Evolutionary conservation across 64 coral and sea anemone species (phyloP).

Genomic region (Orbicella faveolata): DNA sequence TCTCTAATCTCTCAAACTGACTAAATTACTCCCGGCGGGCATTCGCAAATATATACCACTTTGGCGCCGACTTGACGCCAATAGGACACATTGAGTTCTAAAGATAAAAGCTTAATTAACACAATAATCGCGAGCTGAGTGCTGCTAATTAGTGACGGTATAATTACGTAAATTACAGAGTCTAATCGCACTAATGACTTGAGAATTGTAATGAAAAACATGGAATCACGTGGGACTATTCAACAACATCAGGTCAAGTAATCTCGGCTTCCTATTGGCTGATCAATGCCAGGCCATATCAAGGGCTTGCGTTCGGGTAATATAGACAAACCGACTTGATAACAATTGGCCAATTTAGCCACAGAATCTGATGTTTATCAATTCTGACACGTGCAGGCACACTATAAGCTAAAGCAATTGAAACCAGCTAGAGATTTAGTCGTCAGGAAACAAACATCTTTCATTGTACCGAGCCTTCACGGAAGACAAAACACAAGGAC

Average conservation of each 20-base stretch:
- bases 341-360: slow-evolving; percentile 96
- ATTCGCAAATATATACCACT: slow-evolving; percentile 84
- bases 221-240: slow-evolving; percentile 84
- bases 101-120: slow-evolving; percentile 98
- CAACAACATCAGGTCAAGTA: slow-evolving; percentile 60
- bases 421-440: slow-evolving; percentile 62
- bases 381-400: slow-evolving; percentile 83
- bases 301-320: slow-evolving; percentile 50
- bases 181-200: slow-evolving; percentile 99
- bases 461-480: background rate
- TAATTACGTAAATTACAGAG: slow-evolving; percentile 99
- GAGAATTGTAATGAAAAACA: slow-evolving; percentile 95
- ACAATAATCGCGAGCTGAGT: slow-evolving; percentile 98
- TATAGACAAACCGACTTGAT: slow-evolving; percentile 81
- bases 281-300: slow-evolving; percentile 17
- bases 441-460: slow-evolving; percentile 51
- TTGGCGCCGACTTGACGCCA: slow-evolving; percentile 85
- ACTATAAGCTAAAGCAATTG: slow-evolving; percentile 80
- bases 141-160: slow-evolving; percentile 98
- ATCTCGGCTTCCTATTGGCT: slow-evolving; percentile 58
- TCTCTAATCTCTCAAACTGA: slow-evolving; percentile 65
- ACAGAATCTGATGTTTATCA: slow-evolving; percentile 91
- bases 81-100: slow-evolving; percentile 95
- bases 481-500: background rate
- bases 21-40: slow-evolving; percentile 81